Conservation (phyloP, 2,113 vertebrate species). For the Prunella himalayana region DNA sequence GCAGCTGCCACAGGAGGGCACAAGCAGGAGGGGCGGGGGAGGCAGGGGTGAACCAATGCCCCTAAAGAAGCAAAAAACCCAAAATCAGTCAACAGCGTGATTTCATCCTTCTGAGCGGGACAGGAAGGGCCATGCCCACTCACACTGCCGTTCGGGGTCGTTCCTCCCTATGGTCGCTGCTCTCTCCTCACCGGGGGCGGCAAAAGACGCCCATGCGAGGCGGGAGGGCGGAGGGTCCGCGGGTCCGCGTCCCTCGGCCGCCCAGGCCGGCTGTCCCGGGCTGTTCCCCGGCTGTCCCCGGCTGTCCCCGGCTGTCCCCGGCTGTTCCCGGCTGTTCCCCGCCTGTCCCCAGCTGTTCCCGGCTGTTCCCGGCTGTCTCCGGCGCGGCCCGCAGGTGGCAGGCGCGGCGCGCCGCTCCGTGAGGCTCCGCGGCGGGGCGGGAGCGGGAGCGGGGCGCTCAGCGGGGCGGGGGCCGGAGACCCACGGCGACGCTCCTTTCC, state of each 20-base stretch:
- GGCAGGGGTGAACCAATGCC: not conserved
- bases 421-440: not conserved
- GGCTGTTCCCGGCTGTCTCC: not conserved
- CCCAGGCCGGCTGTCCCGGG: too few relatives aligned
- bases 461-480: not conserved
- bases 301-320: too few relatives aligned
- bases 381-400: constrained; percentile 21
- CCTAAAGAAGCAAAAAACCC: not conserved
- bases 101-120: not conserved
- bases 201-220: not conserved
- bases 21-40: not conserved
- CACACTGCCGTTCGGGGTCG: not conserved
- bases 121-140: not conserved
- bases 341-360: too few relatives aligned
- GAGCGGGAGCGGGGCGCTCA: not conserved
- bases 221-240: rapidly evolving
- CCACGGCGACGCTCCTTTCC: not conserved
- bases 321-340: not conserved
- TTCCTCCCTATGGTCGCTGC: not conserved
- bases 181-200: not conserved
- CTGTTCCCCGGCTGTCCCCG: too few relatives aligned
- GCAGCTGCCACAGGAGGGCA: not conserved
- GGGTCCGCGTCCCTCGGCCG: not conserved
- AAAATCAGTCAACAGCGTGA: rapidly evolving
- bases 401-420: not conserved